phyloP scores from a whole-genome alignment of 1,140 invertebrate species.

The Tigriopus japonicus region DNA sequence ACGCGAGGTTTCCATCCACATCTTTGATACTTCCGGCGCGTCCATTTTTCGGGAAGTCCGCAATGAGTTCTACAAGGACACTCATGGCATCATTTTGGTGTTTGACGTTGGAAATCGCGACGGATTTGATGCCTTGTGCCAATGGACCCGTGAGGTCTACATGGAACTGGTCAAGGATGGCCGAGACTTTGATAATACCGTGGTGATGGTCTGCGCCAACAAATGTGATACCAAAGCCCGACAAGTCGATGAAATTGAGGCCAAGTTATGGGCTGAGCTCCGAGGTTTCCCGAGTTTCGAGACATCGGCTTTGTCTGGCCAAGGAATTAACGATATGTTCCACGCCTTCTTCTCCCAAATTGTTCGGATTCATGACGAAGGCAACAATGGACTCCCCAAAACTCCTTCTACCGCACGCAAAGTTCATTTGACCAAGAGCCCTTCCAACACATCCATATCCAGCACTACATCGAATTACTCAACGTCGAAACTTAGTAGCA shows the following conservation, averaged over 20 bases:
- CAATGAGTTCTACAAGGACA: slow-evolving; percentile 11
- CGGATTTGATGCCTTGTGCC: background rate
- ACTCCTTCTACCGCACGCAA: background rate
- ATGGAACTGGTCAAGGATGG: background rate
- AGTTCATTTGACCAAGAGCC: background rate
- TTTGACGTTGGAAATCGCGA: background rate
- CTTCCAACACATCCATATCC: background rate
- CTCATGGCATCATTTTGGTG: slow-evolving; percentile 10
- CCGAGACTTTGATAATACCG: background rate
- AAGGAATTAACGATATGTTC: slow-evolving; percentile 27
- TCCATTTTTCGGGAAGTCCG: slow-evolving; percentile 1
- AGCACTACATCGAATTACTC: background rate
- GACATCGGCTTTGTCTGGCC: slow-evolving; percentile 26
- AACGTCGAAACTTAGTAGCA: background rate
- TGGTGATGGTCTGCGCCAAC: slow-evolving; percentile 2
- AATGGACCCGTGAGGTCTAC: background rate
- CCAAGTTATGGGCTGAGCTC: slow-evolving; percentile 25
- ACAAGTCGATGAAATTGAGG: slow-evolving; percentile 25
- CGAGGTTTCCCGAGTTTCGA: slow-evolving; percentile 29
- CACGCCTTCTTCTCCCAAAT: slow-evolving; percentile 16
- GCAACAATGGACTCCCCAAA: background rate
- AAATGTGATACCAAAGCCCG: slow-evolving; percentile 17
- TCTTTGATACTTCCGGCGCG: background rate
- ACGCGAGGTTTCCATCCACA: background rate
- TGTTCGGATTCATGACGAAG: background rate